Evolutionary conservation across 1,140 invertebrate genomes (phyloP).

Genomic region (Coenobita brevimanus): DNA sequence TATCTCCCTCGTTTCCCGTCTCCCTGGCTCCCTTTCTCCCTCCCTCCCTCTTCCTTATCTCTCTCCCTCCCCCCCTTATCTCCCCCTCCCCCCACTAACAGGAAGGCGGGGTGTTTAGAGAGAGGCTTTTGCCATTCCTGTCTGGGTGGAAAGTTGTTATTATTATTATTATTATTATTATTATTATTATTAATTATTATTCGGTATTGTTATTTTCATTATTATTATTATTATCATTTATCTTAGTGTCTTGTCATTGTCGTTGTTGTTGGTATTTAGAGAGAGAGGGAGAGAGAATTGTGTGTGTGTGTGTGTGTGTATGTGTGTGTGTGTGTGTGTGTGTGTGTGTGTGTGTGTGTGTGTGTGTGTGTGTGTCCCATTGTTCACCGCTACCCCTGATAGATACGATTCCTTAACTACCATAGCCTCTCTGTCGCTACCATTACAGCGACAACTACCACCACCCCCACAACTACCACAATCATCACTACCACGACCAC

Average conservation of each 20-base stretch:
- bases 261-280: background rate
- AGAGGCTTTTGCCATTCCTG: background rate
- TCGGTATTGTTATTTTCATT: background rate
- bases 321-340: too few species aligned
- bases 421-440: background rate
- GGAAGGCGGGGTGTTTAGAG: background rate
- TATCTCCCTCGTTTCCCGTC: background rate
- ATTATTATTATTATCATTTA: background rate
- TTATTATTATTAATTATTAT: background rate
- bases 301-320: too few species aligned
- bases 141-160: background rate
- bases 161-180: slow-evolving; percentile 3
- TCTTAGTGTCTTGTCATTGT: background rate
- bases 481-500: background rate
- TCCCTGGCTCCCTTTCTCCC: background rate
- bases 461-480: too few species aligned
- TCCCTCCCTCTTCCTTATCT: background rate
- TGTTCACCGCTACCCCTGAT: background rate
- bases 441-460: background rate
- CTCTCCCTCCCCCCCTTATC: background rate
- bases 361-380: too few species aligned
- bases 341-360: too few species aligned
- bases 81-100: background rate
- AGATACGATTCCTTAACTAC: too few species aligned
- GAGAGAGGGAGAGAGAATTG: too few species aligned